phyloP scores from a whole-genome alignment of 2,888 invertebrate species.

The Lithophane ornitopus region DNA sequence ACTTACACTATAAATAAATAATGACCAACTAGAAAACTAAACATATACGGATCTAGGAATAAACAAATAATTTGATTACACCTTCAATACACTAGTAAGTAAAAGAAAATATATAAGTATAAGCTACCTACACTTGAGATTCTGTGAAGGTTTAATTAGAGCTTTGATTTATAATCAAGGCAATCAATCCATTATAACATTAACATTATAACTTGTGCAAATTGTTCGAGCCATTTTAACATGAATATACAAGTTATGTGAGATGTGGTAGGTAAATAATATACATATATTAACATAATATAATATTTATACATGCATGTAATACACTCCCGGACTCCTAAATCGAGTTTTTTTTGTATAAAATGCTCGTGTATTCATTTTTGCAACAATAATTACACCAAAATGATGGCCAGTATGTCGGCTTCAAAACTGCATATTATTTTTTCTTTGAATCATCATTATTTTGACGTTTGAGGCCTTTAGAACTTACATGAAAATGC shows the following conservation, averaged over 20 bases:
- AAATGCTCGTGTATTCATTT: not conserved
- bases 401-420: no score
- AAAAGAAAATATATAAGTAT: constrained; percentile 54
- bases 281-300: no score
- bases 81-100: constrained; percentile 32
- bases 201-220: constrained; percentile 60
- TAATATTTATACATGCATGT: no score
- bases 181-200: constrained; percentile 62
- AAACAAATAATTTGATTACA: constrained; percentile 38
- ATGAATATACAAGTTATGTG: constrained; percentile 51
- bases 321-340: not conserved
- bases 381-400: no score
- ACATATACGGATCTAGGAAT: not conserved
- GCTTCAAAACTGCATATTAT: not conserved
- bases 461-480: not conserved
- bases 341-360: not conserved
- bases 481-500: not conserved
- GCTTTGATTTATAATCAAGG: constrained; percentile 64
- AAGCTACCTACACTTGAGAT: constrained; percentile 52
- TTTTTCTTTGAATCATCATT: not conserved
- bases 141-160: constrained; percentile 61
- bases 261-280: constrained; percentile 28
- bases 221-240: constrained; percentile 47
- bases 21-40: not conserved
- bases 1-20: not conserved